Percentiles rank a stretch among this genome's conserved stretches.
phyloP scores from a whole-genome alignment of 2,888 invertebrate genomes.

The Andricus quercusramuli region DNA sequence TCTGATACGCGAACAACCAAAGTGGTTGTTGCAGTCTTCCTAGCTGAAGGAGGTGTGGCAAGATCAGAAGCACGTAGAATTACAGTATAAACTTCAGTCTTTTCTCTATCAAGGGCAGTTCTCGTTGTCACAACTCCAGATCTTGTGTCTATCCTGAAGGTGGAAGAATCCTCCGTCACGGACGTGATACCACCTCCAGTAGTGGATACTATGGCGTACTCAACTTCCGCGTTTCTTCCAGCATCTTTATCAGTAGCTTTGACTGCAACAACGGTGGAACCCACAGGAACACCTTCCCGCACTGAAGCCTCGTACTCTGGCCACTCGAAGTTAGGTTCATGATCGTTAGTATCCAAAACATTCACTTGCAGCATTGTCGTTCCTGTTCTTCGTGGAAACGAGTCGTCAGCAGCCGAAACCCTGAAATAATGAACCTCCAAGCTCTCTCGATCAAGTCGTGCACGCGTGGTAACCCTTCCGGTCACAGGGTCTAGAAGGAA shows the following conservation, averaged over 20 bases:
- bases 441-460: conserved; percentile 91
- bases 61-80: conserved; percentile 92
- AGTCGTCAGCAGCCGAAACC: conserved; percentile 92
- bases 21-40: conserved; percentile 90
- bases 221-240: conserved; percentile 93
- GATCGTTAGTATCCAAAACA: conserved; percentile 97
- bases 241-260: conserved; percentile 95
- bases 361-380: conserved; percentile 94
- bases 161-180: conserved; percentile 86
- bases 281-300: conserved; percentile 92
- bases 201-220: conserved; percentile 88
- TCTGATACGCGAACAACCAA: conserved; percentile 91
- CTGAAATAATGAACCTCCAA: conserved; percentile 96
- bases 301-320: conserved; percentile 93
- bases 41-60: conserved; percentile 88
- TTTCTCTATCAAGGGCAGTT: conserved; percentile 91
- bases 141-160: conserved; percentile 82
- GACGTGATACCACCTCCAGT: conserved; percentile 82
- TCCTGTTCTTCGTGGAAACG: conserved; percentile 92
- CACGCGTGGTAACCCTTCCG: conserved; percentile 92
- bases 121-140: conserved; percentile 93
- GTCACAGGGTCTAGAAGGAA: conserved; percentile 92
- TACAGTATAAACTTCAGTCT: conserved; percentile 90
- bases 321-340: conserved; percentile 95
- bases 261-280: conserved; percentile 92